Evolutionary conservation across 2,888 invertebrate genomes (phyloP), one percentile per base, ranked within the genome.

Genomic region (Aleiodes leptofemur): DNA sequence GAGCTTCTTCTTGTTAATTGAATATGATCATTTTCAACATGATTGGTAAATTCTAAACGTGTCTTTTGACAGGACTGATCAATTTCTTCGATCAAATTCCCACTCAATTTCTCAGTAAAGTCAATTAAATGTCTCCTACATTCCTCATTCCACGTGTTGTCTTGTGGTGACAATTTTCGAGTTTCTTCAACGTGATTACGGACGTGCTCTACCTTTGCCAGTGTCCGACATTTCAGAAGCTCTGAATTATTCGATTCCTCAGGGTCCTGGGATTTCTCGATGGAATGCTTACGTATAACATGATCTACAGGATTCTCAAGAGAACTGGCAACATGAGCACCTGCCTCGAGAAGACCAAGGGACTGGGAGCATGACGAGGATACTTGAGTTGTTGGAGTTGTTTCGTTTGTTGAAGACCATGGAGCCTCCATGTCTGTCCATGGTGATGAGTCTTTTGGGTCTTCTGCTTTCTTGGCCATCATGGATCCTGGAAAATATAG

Each of bases 31-130:
- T 66, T 48, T 31, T 38, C 57, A 38, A 76, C 16, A 55, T 77
- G 76, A 13, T 80, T 73, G 71, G 59, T 76, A 11, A 86, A 83
- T 43, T 90, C 88, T 8, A 90, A 66, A 82, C 89, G 76, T 81
- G 87, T 77, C 84, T 86, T 89, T 50, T 84, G 83, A 73, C 88
- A 85, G 76, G 87, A 89, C 74, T 86, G 84, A 84, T 96, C 95
- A 78, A 96, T 93, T 89, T 96, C 95, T 79, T 94, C 93, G 73
- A 95, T 91, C 77, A 96, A 90, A 86, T 95, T 95, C 85, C 95
- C 95, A 85, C 95, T 95, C 16, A 76, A 16, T 61, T 76, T 72
- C 9, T 75, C 79, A n/a, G 73, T 69, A 83, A 96, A 95, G 83
- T 95, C 95, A 2, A 94, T 94, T 77, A 96, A 90, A 85, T 95